Percentiles rank a stretch among this genome's conserved stretches.
Conservation (phyloP, 2,888 invertebrate species). For the Erpobdella octoculata region DNA sequence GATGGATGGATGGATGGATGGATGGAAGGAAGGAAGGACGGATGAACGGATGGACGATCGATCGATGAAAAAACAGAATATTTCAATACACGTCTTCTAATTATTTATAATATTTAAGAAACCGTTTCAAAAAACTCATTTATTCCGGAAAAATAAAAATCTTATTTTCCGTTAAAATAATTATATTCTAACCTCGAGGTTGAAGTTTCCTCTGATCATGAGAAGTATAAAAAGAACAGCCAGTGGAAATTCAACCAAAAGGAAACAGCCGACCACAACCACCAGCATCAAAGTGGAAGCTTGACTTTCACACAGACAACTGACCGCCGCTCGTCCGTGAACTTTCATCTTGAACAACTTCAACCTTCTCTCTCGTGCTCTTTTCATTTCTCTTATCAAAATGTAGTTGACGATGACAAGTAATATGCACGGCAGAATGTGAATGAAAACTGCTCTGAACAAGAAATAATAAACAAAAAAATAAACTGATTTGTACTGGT, state of each 20-base stretch:
- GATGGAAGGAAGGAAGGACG: neutral
- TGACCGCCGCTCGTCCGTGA: neutral
- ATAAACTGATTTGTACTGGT: slow-evolving; percentile 14
- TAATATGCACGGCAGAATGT: slow-evolving; percentile 73
- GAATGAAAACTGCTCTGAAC: slow-evolving; percentile 26
- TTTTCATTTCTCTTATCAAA: slow-evolving; percentile 78
- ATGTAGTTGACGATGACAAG: slow-evolving; percentile 29
- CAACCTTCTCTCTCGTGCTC: slow-evolving; percentile 71
- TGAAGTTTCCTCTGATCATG: slow-evolving; percentile 58
- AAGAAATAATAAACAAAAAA: slow-evolving; percentile 28
- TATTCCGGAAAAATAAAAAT: no score
- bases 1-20: neutral
- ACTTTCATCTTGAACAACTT: slow-evolving; percentile 66
- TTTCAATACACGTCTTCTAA: no score
- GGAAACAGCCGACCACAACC: slow-evolving; percentile 51
- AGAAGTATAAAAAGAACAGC: slow-evolving; percentile 60
- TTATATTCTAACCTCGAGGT: neutral
- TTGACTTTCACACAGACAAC: slow-evolving; percentile 45
- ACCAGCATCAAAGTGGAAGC: slow-evolving; percentile 43
- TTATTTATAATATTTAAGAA: no score
- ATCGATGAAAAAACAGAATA: no score
- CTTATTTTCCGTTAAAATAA: no score
- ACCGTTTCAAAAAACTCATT: no score
- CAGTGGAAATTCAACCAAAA: slow-evolving; percentile 54
- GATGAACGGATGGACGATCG: no score